phyloP scores from a whole-genome alignment of 2,888 invertebrate genomes.

The Chirona hameri region DNA sequence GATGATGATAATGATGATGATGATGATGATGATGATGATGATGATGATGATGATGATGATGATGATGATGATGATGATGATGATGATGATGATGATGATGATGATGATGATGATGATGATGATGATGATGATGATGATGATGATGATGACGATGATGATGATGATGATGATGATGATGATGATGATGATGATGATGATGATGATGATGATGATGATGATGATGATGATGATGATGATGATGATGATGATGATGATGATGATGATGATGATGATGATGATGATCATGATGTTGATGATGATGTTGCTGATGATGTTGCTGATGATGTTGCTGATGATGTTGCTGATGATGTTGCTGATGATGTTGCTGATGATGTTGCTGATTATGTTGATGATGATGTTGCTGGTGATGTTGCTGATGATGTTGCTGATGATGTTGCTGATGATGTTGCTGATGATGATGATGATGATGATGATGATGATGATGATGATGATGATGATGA shows the following conservation, averaged over 20 bases:
- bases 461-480: slow-evolving; percentile 22
- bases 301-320: no score
- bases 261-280: no score
- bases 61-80: not conserved
- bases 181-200: slow-evolving; percentile 22
- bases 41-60: not conserved
- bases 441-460: no score
- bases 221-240: slow-evolving; percentile 22
- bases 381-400: no score
- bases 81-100: slow-evolving; percentile 22
- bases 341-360: no score
- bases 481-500: slow-evolving; percentile 22
- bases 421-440: no score
- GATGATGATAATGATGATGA: not conserved
- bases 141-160: slow-evolving; percentile 22
- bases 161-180: slow-evolving; percentile 22
- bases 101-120: slow-evolving; percentile 12
- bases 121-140: slow-evolving; percentile 22
- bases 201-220: slow-evolving; percentile 22
- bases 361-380: no score
- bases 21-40: not conserved
- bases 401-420: no score
- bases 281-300: no score
- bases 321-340: no score
- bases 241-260: slow-evolving; percentile 22